Evolutionary conservation across 2,113 vertebrate species (phyloP).

Genomic region (Corydoras sp.): DNA sequence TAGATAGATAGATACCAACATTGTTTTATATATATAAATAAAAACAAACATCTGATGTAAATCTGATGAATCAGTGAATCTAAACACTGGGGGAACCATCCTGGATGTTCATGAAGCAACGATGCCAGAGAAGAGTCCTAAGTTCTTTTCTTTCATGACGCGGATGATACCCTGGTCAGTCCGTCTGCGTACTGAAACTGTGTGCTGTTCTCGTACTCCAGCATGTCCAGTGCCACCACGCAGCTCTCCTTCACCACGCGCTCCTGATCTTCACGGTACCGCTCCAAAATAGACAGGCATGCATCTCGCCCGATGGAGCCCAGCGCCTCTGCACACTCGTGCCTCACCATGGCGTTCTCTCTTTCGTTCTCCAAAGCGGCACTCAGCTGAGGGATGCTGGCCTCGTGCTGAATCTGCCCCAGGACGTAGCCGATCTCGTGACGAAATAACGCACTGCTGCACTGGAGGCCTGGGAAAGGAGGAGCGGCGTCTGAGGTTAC

Average conservation of each 20-base stretch:
- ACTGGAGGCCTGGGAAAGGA: constrained; percentile 67
- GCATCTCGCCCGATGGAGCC: constrained; percentile 82
- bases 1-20: no score
- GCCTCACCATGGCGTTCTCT: constrained; percentile 90
- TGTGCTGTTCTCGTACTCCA: constrained; percentile 67
- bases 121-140: neutral
- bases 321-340: constrained; percentile 90
- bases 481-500: no score
- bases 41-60: no score
- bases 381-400: constrained; percentile 69
- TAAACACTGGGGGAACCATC: no score
- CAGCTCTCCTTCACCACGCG: constrained; percentile 92
- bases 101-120: neutral
- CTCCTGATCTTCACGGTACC: constrained; percentile 66
- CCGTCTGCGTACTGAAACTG: constrained; percentile 87
- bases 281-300: constrained; percentile 73
- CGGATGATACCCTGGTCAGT: constrained; percentile 60
- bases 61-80: no score
- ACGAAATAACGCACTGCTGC: constrained; percentile 82
- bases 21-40: no score
- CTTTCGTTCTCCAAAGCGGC: constrained; percentile 53
- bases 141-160: constrained; percentile 8
- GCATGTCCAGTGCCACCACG: constrained; percentile 89
- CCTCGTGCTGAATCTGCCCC: constrained; percentile 87
- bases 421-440: constrained; percentile 91